Conservation (phyloP, 2,797 vertebrate species). For the Gadopsis bispinosus region DNA sequence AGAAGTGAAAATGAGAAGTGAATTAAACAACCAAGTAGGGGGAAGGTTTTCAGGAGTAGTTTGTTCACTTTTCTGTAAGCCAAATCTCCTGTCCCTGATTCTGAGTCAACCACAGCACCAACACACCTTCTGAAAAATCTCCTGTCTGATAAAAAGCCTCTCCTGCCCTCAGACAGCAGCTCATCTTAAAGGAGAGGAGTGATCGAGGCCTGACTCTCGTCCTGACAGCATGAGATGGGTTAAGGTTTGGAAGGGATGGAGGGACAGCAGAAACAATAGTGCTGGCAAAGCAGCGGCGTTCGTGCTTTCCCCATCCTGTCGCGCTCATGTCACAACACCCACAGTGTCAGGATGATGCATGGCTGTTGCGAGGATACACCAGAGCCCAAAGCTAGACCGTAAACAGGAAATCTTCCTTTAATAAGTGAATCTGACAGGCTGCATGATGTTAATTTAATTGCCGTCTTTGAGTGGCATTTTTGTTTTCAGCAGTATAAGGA, state of each 20-base stretch:
- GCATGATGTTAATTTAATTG: slow-evolving; percentile 68
- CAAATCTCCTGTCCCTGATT: slow-evolving; percentile 51
- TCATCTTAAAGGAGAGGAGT: slow-evolving; percentile 18
- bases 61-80: slow-evolving; percentile 41
- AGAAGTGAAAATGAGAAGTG: slow-evolving; percentile 9
- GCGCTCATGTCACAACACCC: slow-evolving; percentile 31
- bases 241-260: slow-evolving; percentile 26
- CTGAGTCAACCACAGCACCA: slow-evolving; percentile 34
- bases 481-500: slow-evolving; percentile 35
- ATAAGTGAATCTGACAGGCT: slow-evolving; percentile 59
- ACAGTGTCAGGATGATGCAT: slow-evolving; percentile 60
- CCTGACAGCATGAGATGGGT: slow-evolving; percentile 23
- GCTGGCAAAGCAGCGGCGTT: slow-evolving; percentile 21
- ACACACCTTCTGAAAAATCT: slow-evolving; percentile 29
- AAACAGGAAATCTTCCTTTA: slow-evolving; percentile 59
- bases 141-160: slow-evolving; percentile 19
- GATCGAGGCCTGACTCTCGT: slow-evolving; percentile 33
- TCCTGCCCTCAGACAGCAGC: slow-evolving; percentile 27
- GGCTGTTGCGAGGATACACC: slow-evolving; percentile 30
- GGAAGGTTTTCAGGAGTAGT: slow-evolving; percentile 23
- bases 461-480: slow-evolving; percentile 51
- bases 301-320: slow-evolving; percentile 34
- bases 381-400: slow-evolving; percentile 39
- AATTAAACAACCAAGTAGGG: slow-evolving; percentile 15
- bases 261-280: slow-evolving; percentile 24